Base-by-base conservation (phyloP, 2,113 vertebrate genomes). In the Colinus virginianus region DNA sequence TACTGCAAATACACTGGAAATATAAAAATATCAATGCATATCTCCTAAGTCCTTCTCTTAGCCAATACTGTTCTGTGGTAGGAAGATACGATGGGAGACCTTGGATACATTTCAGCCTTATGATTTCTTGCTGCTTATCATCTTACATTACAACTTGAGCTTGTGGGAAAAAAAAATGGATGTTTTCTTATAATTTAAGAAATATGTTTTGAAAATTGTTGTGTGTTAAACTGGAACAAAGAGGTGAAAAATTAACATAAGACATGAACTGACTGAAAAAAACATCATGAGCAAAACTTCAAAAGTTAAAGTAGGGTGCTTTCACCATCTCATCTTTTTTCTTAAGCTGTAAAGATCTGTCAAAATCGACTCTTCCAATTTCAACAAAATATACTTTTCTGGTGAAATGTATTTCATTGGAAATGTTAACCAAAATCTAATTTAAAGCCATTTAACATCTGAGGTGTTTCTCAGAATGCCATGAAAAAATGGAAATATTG, bases 161-260 rank as follows among this genome's bases (percentile, higher is more conserved):
- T 81, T 34, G 32, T 42, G 28, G 9, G 13, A 17, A 2, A 15
- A 40, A 40, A 77, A 78, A 45, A 14, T 40, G 21, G 21, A 0
- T 51, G 38, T 84, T 78, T 72, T 81, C 22, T 30, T 71, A 61
- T 13, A 17, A 30, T 26, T 28, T 4, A 56, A 64, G 25, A 51
- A 26, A 43, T 0, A 55, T 28, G 17, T 26, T 64, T 58, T 59
- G 2, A 72, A 81, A 7, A 1, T 5, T 40, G 53, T 58, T 66
- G 10, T 49, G 6, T 67, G 70, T 83, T 77, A 25, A 74, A 70
- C 13, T 38, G 28, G 26, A 77, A 49, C 1, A 55, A 66, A 78
- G 40, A 63, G n/a, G 17, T 53, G 34, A 86, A 93, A 58, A 28
- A 83, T 22, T 9, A 30, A 55, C 51, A 34, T 23, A 75, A 85